Conservation (phyloP, 2,797 vertebrate species). For the Parambassis ranga region DNA sequence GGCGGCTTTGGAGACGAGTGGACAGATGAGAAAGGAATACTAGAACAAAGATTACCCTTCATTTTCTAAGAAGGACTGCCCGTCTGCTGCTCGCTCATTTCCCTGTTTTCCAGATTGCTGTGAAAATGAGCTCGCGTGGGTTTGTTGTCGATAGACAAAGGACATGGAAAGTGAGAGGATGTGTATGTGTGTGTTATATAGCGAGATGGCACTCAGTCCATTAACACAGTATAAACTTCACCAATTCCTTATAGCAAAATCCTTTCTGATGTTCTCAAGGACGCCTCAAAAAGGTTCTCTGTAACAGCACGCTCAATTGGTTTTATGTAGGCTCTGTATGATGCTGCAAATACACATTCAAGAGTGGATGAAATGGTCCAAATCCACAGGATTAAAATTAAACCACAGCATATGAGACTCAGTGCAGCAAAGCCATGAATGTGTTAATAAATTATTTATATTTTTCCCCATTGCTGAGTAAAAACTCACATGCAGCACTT, state of each 20-base stretch:
- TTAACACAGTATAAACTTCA: not conserved
- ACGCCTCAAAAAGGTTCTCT: constrained; percentile 8
- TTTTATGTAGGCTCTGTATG: constrained; percentile 1
- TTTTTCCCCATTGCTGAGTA: not conserved
- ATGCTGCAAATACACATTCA: constrained; percentile 9
- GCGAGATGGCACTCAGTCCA: not conserved
- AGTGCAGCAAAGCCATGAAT: not conserved
- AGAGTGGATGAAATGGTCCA: constrained; percentile 22
- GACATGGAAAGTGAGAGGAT: constrained; percentile 1
- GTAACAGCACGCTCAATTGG: constrained; percentile 7
- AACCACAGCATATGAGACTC: constrained; percentile 7
- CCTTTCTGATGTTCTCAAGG: constrained; percentile 6
- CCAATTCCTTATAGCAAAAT: not conserved
- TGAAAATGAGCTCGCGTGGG: constrained; percentile 31
- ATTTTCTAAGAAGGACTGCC: constrained; percentile 42
- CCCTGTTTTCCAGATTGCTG: constrained; percentile 28
- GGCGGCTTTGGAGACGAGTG: constrained; percentile 41
- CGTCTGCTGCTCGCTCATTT: constrained; percentile 18
- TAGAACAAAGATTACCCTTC: constrained; percentile 60
- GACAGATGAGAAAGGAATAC: constrained; percentile 55
- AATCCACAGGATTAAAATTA: constrained; percentile 37
- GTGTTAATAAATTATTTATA: not conserved
- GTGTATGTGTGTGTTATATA: constrained; percentile 2
- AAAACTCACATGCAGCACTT: not conserved
- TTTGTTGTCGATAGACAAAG: constrained; percentile 21